These are phyloP conservation scores for Psylliodes chrysocephalus DNA, from an alignment of 2,888 invertebrate genomes.

Conservation along the genomic window DNA sequence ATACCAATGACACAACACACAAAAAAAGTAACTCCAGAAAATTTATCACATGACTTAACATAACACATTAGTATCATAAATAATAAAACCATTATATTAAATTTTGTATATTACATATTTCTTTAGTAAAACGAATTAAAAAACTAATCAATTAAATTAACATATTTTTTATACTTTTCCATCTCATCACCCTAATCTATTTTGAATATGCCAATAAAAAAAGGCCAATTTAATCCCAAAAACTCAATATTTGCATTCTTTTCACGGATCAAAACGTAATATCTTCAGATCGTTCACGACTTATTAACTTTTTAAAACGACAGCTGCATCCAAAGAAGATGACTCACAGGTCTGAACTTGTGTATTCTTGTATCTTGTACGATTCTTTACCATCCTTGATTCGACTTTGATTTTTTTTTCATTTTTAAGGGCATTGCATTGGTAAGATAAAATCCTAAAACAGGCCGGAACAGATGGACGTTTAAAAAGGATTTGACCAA, in stretches of 20 bases:
- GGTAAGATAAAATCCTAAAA: neutral
- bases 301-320: constrained; percentile 44
- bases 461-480: neutral
- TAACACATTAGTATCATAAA: too few relatives aligned
- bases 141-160: neutral
- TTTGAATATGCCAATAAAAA: constrained; percentile 17
- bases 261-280: constrained; percentile 38
- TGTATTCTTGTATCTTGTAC: constrained; percentile 35
- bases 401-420: neutral
- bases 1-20: too few relatives aligned
- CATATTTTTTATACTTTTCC: constrained; percentile 1
- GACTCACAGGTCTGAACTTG: constrained; percentile 44
- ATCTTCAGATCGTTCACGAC: constrained; percentile 39
- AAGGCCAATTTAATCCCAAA: constrained; percentile 28
- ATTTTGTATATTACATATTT: too few relatives aligned
- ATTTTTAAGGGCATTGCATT: neutral
- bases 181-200: constrained; percentile 16
- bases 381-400: constrained; percentile 8
- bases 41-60: too few relatives aligned
- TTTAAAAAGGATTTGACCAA: too few relatives aligned
- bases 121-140: too few relatives aligned
- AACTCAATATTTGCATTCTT: constrained; percentile 41
- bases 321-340: constrained; percentile 41
- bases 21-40: too few relatives aligned
- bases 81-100: too few relatives aligned